A percentile compares a stretch with the other conserved stretches of the same genome.
These are phyloP conservation scores for Dromas ardeola DNA, from an alignment of 2,113 vertebrate species.

Conservation along the genomic window DNA sequence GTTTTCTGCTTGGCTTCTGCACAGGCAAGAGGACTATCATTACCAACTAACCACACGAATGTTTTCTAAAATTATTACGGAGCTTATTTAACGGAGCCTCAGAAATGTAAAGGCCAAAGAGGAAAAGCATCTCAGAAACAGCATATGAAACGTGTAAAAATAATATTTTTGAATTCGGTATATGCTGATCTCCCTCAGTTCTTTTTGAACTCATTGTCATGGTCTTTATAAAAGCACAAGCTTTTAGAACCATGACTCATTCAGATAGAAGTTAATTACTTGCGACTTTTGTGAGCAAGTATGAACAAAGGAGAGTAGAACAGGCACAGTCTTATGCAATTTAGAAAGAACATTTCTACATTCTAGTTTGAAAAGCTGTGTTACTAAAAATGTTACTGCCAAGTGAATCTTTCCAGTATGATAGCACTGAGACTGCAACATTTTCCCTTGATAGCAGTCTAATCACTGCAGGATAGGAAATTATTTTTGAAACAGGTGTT, in stretches of 20 bases:
- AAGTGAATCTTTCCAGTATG: neutral
- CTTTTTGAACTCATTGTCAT: neutral
- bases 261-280: slow-evolving; percentile 18
- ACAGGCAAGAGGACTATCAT: neutral
- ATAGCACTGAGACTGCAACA: neutral
- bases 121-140: neutral
- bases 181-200: neutral
- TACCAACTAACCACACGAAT: neutral
- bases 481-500: slow-evolving; percentile 10
- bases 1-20: neutral
- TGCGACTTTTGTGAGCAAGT: neutral
- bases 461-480: neutral
- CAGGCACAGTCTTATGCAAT: neutral
- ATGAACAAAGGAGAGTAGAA: slow-evolving; percentile 35
- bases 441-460: neutral
- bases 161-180: neutral
- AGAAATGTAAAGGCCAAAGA: neutral
- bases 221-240: slow-evolving; percentile 1
- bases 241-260: slow-evolving; percentile 44
- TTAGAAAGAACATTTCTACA: slow-evolving; percentile 21
- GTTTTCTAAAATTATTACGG: neutral
- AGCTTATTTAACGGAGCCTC: neutral
- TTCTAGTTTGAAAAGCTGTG: slow-evolving; percentile 9
- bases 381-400: slow-evolving; percentile 36
- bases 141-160: neutral